Evolutionary conservation across 2,113 vertebrate species (phyloP).

Genomic region (Cervus canadensis): DNA sequence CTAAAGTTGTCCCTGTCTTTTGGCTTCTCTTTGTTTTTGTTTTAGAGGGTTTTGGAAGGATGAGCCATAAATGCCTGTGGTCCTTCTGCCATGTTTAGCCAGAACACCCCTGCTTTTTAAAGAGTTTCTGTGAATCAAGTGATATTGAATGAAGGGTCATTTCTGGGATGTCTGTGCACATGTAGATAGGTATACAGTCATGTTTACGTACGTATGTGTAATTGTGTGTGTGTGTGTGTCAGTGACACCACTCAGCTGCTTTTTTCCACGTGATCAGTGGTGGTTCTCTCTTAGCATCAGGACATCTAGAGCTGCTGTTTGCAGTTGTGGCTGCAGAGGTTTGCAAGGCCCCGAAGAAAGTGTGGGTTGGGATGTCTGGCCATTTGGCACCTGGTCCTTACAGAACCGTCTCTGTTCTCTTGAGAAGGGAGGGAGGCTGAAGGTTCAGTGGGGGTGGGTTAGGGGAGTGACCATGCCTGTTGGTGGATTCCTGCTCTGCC

Average conservation of each 20-base stretch:
- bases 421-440: neutral
- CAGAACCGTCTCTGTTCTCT: neutral
- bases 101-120: neutral
- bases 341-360: neutral
- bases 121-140: neutral
- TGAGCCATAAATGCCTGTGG: neutral
- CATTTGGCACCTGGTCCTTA: neutral
- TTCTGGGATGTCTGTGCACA: neutral
- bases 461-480: accelerated
- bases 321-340: neutral
- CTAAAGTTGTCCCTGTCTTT: neutral
- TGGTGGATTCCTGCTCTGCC: neutral
- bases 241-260: neutral
- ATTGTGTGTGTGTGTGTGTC: neutral
- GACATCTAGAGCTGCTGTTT: accelerated
- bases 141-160: neutral
- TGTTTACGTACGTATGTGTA: accelerated
- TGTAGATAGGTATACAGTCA: neutral
- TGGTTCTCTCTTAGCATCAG: neutral
- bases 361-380: neutral
- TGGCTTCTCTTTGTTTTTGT: neutral
- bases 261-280: accelerated
- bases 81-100: neutral
- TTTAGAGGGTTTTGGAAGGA: neutral
- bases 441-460: neutral